Evolutionary conservation across 2,113 vertebrate genomes (phyloP).

Genomic region (Dasyornis broadbenti): DNA sequence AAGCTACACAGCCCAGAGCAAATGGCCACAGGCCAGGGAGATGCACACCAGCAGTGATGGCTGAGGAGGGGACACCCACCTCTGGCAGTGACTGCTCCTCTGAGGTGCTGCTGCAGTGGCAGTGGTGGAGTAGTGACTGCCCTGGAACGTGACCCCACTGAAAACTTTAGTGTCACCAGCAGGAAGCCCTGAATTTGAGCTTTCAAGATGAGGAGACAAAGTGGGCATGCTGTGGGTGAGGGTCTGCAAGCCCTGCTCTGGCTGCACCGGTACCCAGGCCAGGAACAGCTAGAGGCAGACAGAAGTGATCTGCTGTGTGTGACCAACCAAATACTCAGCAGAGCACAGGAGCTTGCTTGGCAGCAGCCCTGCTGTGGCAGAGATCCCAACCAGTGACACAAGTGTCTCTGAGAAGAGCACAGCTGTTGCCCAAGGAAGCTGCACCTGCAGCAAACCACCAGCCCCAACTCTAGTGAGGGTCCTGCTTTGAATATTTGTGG

Average conservation of each 20-base stretch:
- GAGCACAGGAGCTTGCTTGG: neutral
- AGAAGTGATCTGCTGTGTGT: neutral
- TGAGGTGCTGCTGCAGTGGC: neutral
- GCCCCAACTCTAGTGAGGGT: neutral
- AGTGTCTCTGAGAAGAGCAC: neutral
- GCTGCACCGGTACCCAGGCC: fast-evolving
- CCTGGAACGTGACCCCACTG: neutral
- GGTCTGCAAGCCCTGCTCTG: neutral
- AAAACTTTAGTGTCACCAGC: neutral
- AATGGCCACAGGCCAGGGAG: neutral
- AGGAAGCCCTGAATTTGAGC: neutral
- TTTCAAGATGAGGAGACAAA: neutral
- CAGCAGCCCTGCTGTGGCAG: neutral
- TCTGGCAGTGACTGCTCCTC: neutral
- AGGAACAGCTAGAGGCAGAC: neutral
- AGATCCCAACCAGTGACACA: neutral
- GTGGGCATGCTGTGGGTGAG: neutral
- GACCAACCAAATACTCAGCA: neutral
- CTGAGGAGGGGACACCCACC: neutral
- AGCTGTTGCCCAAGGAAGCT: neutral
- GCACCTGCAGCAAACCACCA: neutral
- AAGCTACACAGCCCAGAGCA: neutral
- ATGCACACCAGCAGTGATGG: neutral
- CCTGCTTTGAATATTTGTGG: neutral
- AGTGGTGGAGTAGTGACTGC: fast-evolving